A percentile compares a stretch with the other conserved stretches of the same genome.
Conservation (phyloP, 2,113 vertebrate genomes). For the Oenanthe oenanthe region DNA sequence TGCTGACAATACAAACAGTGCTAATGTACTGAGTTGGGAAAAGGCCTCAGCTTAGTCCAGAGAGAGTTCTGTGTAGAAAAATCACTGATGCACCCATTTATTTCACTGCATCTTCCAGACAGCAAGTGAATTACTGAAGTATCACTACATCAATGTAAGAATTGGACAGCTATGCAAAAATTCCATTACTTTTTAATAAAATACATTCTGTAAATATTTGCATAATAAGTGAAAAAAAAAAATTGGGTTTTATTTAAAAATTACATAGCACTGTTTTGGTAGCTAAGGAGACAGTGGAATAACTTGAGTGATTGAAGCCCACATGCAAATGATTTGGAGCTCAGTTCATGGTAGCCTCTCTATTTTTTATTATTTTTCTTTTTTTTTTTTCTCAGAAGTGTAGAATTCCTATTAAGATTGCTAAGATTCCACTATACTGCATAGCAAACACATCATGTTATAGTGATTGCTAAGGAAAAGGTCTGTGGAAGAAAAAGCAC, state of each 20-base stretch:
- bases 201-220: neutral
- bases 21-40: neutral
- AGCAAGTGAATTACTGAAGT: neutral
- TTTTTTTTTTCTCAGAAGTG: neutral
- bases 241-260: neutral
- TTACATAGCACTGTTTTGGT: neutral
- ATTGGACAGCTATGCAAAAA: neutral
- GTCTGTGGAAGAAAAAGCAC: neutral
- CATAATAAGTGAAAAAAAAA: neutral
- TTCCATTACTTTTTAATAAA: neutral
- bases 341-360: neutral
- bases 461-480: neutral
- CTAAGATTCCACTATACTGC: neutral
- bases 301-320: neutral
- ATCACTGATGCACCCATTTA: neutral
- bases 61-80: conserved; percentile 12
- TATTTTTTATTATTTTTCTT: neutral
- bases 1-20: neutral
- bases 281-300: neutral
- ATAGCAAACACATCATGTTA: neutral
- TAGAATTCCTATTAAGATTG: neutral
- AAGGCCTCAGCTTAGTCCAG: conserved; percentile 2
- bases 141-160: neutral
- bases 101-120: neutral
- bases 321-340: neutral